phyloP scores from a whole-genome alignment of 2,797 vertebrate genomes.

The Furcifer pardalis region DNA sequence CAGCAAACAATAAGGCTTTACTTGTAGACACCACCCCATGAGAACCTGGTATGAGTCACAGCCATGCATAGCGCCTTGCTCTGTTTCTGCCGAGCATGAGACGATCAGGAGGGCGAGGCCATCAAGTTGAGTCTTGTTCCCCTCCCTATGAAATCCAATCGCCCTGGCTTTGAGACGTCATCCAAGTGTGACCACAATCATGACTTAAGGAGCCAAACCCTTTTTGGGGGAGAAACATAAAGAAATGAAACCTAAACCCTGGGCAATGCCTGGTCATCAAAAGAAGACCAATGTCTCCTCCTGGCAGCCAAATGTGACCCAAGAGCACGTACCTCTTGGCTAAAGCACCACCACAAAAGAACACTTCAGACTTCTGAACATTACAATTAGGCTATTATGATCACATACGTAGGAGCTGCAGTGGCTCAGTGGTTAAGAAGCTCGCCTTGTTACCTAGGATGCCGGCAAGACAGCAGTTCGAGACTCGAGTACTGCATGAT shows the following conservation, averaged over 20 bases:
- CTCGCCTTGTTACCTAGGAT: no score
- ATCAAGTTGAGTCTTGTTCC: no score
- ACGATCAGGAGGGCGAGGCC: not conserved
- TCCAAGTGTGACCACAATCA: not conserved
- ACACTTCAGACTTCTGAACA: not conserved
- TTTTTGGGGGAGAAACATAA: not conserved
- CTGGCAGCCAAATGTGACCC: no score
- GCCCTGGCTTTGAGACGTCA: not conserved
- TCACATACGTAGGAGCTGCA: no score
- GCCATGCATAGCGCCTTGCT: not conserved
- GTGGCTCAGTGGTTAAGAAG: no score
- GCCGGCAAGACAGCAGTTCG: no score
- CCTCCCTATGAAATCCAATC: no score
- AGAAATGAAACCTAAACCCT: not conserved
- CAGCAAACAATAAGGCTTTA: not conserved
- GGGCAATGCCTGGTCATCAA: not conserved
- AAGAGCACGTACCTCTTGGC: not conserved
- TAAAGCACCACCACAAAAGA: not conserved
- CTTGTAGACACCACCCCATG: not conserved
- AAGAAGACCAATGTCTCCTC: no score
- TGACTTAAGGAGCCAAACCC: not conserved
- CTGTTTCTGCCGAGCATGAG: not conserved
- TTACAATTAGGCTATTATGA: constrained; percentile 17
- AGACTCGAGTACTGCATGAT: no score
- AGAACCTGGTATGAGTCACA: not conserved